phyloP scores from a whole-genome alignment of 2,888 invertebrate species.

The Drosophila koepferae region DNA sequence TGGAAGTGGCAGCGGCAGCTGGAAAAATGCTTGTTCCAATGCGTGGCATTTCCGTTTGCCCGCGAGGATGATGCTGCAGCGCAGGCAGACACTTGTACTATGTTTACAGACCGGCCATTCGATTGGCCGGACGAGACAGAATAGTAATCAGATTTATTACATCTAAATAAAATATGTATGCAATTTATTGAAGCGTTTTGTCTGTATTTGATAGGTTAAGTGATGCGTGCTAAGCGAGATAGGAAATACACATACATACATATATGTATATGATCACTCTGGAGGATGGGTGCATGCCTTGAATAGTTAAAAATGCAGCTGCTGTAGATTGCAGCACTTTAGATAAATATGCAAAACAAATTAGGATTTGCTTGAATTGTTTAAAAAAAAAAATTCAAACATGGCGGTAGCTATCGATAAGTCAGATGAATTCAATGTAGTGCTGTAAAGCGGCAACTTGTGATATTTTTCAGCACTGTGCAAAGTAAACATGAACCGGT shows the following conservation, averaged over 20 bases:
- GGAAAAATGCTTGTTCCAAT: conserved; percentile 73
- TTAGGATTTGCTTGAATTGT: not conserved
- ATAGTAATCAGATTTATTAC: conserved; percentile 69
- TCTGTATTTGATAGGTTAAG: conserved; percentile 37
- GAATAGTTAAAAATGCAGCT: not conserved
- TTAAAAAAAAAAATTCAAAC: not conserved
- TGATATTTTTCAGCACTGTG: conserved; percentile 22
- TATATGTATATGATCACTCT: not conserved
- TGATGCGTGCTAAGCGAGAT: not conserved
- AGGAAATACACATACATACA: conserved; percentile 13
- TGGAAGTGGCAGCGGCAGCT: conserved; percentile 45
- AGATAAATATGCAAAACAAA: not conserved
- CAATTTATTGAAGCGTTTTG: conserved; percentile 49
- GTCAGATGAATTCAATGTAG: not conserved
- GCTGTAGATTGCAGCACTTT: not conserved
- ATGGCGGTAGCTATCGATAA: conserved; percentile 8
- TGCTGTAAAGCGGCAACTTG: not conserved
- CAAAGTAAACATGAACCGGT: not conserved
- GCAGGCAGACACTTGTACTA: conserved; percentile 10
- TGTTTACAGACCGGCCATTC: conserved; percentile 13
- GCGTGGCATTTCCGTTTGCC: conserved; percentile 72
- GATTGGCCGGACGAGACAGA: conserved; percentile 16
- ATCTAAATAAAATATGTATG: conserved; percentile 68
- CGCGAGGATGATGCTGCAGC: conserved; percentile 55
- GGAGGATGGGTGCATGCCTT: not conserved